Evolutionary conservation across 2,888 invertebrate genomes (phyloP).

Genomic region (Argyresthia goedartella): DNA sequence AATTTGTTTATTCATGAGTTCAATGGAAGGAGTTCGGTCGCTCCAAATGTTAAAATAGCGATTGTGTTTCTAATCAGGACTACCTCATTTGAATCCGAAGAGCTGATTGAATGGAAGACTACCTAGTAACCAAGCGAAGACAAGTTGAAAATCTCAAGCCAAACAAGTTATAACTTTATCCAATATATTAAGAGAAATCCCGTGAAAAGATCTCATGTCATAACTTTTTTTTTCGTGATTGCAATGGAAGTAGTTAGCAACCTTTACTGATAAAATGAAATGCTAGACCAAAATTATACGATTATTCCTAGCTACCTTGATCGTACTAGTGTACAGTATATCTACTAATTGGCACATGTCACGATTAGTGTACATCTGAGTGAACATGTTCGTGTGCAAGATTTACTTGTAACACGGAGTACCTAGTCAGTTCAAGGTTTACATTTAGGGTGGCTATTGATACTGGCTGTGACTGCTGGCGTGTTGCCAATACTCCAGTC

Average conservation of each 20-base stretch:
- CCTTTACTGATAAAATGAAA: neutral
- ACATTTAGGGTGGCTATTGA: neutral
- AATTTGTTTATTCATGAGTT: constrained; percentile 49
- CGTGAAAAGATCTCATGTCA: no score
- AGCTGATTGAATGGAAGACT: no score
- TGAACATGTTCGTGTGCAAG: neutral
- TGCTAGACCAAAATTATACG: neutral
- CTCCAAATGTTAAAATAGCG: constrained; percentile 29
- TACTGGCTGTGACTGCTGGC: constrained; percentile 24
- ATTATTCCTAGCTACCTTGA: neutral
- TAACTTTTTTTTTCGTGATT: no score
- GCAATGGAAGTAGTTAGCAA: no score
- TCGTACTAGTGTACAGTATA: neutral
- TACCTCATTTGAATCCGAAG: neutral
- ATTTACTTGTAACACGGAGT: neutral
- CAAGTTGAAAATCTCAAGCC: neutral
- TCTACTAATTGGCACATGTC: no score
- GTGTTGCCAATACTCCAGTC: constrained; percentile 35
- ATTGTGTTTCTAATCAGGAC: constrained; percentile 28
- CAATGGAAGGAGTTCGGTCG: constrained; percentile 17
- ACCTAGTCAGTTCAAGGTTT: neutral
- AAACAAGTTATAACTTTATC: neutral
- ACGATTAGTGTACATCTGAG: neutral
- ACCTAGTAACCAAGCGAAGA: no score
- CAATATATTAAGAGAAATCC: no score